These are phyloP conservation scores for Leptopilina myrica DNA, from an alignment of 2,888 invertebrate genomes.

Conservation along the genomic window DNA sequence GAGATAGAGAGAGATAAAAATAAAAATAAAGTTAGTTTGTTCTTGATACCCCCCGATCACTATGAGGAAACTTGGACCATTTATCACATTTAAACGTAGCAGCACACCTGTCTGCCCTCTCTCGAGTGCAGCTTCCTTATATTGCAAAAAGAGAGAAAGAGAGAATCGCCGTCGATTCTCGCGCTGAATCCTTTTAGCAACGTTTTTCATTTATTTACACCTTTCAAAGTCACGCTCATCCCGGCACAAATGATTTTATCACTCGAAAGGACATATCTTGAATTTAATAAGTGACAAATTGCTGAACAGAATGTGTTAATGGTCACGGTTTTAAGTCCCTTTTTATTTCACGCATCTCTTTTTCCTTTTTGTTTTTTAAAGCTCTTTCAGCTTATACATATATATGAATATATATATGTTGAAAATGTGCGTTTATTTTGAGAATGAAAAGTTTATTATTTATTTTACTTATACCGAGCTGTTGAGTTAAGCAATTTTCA, in stretches of 20 bases:
- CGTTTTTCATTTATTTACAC: slow-evolving; percentile 25
- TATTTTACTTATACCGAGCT: no score
- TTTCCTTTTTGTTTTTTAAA: no score
- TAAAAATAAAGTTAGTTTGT: slow-evolving; percentile 20
- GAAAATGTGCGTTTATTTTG: no score
- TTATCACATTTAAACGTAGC: slow-evolving; percentile 31
- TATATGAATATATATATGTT: no score
- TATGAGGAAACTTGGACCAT: slow-evolving; percentile 14
- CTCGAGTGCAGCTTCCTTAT: neutral
- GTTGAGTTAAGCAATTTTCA: no score
- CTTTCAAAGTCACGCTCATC: slow-evolving; percentile 24
- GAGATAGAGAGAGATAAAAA: neutral
- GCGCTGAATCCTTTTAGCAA: slow-evolving; percentile 1
- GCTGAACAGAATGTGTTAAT: slow-evolving; percentile 12
- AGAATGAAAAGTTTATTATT: no score
- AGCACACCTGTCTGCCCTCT: slow-evolving; percentile 11
- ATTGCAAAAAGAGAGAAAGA: neutral
- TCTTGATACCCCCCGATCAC: slow-evolving; percentile 8
- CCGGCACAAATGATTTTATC: slow-evolving; percentile 23
- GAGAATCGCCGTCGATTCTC: neutral
- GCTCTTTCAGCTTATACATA: no score
- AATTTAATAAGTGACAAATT: slow-evolving; percentile 15
- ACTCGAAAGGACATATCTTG: neutral
- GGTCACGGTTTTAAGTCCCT: neutral
- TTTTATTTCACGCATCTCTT: no score